phyloP scores from a whole-genome alignment of 2,113 vertebrate species.

The Parotia lawesii region DNA sequence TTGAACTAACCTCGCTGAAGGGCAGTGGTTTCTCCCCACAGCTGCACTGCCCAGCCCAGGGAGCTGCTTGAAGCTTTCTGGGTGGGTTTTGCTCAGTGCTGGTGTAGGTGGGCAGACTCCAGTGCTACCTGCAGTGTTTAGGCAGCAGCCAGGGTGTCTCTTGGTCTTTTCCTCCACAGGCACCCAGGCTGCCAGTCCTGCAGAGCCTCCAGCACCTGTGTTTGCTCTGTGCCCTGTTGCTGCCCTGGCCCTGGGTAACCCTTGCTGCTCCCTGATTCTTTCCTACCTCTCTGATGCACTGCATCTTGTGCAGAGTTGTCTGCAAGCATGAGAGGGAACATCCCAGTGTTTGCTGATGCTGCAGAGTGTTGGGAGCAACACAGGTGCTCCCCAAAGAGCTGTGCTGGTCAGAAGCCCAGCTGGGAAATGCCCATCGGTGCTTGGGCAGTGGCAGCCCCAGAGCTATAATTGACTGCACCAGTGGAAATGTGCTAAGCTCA shows the following conservation, averaged over 20 bases:
- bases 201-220: background rate
- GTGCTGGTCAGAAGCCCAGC: background rate
- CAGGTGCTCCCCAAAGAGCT: background rate
- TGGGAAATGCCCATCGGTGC: background rate
- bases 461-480: background rate
- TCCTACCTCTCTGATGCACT: background rate
- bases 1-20: background rate
- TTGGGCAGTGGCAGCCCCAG: accelerated
- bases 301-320: background rate
- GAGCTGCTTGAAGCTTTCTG: background rate
- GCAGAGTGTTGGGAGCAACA: background rate
- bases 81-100: background rate
- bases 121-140: background rate
- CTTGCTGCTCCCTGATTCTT: background rate
- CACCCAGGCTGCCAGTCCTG: background rate
- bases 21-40: background rate
- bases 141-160: background rate
- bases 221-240: background rate
- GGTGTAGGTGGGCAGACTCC: background rate
- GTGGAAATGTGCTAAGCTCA: background rate
- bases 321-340: accelerated
- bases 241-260: background rate
- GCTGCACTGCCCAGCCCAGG: background rate
- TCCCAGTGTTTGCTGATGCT: accelerated
- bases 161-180: accelerated